phyloP scores from a whole-genome alignment of 2,797 vertebrate species.

The Trichosurus vulpecula region DNA sequence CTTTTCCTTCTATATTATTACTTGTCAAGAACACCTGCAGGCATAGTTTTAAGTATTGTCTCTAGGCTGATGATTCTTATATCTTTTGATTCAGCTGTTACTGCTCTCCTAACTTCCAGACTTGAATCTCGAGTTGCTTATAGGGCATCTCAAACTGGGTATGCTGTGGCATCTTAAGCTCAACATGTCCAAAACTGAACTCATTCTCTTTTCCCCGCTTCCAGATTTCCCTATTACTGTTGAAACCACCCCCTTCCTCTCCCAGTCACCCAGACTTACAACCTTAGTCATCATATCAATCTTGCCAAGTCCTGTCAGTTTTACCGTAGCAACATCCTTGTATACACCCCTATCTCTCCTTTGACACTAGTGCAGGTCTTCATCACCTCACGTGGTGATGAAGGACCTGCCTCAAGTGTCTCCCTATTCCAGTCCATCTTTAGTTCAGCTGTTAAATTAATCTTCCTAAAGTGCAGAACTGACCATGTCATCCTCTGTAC shows the following conservation, averaged over 20 bases:
- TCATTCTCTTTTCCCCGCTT: background rate
- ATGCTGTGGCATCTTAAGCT: slow-evolving; percentile 4
- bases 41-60: slow-evolving; percentile 27
- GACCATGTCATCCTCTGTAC: too few relatives aligned
- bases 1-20: background rate
- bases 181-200: background rate
- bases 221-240: background rate
- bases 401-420: too few relatives aligned
- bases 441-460: too few relatives aligned
- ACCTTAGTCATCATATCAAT: too few relatives aligned
- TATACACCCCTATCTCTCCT: too few relatives aligned
- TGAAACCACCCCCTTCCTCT: too few relatives aligned
- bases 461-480: too few relatives aligned
- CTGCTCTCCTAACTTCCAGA: slow-evolving; percentile 15
- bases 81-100: slow-evolving; percentile 4
- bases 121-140: background rate
- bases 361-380: too few relatives aligned
- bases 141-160: background rate
- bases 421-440: background rate
- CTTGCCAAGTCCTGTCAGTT: too few relatives aligned
- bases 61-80: slow-evolving; percentile 23
- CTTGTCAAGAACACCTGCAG: slow-evolving; percentile 1
- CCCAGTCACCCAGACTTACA: too few relatives aligned
- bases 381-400: too few relatives aligned
- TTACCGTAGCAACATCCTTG: too few relatives aligned